Conservation (phyloP, 2,888 invertebrate species). For the Minunthozetes semirufus region DNA sequence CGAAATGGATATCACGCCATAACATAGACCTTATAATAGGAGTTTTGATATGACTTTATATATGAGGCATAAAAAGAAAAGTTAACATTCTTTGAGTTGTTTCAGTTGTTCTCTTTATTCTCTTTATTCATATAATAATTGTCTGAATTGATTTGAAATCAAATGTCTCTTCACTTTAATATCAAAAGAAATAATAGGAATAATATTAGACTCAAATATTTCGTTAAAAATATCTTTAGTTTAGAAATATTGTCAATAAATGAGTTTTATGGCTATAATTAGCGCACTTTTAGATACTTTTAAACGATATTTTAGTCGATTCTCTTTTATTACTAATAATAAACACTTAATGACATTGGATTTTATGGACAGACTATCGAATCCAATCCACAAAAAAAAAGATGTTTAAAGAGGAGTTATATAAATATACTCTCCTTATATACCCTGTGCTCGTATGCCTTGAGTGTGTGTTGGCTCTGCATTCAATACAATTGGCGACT, state of each 20-base stretch:
- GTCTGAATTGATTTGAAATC: neutral
- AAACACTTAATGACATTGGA: neutral
- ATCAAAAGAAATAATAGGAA: no score
- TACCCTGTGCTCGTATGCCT: no score
- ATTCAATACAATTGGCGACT: neutral
- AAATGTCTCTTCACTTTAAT: no score
- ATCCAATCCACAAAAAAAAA: neutral
- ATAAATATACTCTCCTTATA: neutral
- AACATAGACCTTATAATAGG: neutral
- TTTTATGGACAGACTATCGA: neutral
- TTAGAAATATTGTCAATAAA: no score
- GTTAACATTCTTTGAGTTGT: neutral
- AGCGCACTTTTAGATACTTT: no score
- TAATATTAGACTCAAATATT: no score
- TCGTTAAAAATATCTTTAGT: no score
- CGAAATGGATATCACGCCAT: slow-evolving; percentile 3
- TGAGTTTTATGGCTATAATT: no score
- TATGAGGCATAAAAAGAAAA: neutral
- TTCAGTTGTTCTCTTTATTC: neutral
- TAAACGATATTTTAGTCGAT: no score
- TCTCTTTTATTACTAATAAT: neutral
- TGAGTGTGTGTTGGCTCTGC: neutral
- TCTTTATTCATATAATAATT: neutral
- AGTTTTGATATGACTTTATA: neutral
- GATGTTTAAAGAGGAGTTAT: neutral